phyloP scores from a whole-genome alignment of 2,113 vertebrate species.

The Cyprinodon tularosa region DNA sequence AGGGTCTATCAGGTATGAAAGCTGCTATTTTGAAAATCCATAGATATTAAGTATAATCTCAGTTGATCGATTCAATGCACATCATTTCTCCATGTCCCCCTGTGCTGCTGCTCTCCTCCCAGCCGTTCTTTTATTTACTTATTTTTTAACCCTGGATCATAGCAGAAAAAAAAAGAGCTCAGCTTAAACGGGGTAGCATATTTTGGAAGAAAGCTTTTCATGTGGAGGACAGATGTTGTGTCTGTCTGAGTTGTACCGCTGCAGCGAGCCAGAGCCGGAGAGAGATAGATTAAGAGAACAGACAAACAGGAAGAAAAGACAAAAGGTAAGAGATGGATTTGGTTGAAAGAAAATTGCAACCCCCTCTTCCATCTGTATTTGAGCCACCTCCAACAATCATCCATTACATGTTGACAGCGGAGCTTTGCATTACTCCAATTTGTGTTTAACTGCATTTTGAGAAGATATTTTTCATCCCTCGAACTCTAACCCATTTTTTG shows the following conservation, averaged over 20 bases:
- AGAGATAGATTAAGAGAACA: slow-evolving; percentile 28
- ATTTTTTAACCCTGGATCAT: slow-evolving; percentile 1
- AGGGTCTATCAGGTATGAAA: background rate
- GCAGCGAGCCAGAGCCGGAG: slow-evolving; percentile 53
- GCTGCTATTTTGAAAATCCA: background rate
- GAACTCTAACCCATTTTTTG: background rate
- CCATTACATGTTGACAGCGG: slow-evolving; percentile 16
- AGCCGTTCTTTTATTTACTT: slow-evolving; percentile 12
- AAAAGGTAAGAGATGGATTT: background rate
- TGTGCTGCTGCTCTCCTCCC: slow-evolving; percentile 12
- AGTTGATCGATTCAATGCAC: background rate
- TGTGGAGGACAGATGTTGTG: slow-evolving; percentile 73
- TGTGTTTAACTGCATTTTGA: background rate
- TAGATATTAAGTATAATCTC: background rate
- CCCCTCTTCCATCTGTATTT: slow-evolving; percentile 6
- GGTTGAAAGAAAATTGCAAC: background rate
- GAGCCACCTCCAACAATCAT: slow-evolving; percentile 37
- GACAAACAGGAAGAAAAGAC: background rate
- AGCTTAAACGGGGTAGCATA: slow-evolving; percentile 57
- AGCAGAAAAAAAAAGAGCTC: slow-evolving; percentile 10
- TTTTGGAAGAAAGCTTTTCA: slow-evolving; percentile 56
- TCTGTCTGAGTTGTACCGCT: slow-evolving; percentile 44
- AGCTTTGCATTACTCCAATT: slow-evolving; percentile 1
- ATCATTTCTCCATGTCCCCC: slow-evolving; percentile 9
- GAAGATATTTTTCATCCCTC: background rate